Percentiles rank a stretch among this genome's conserved stretches.
Conservation (phyloP, 2,888 invertebrate species). For the Drosophila prostipennis region DNA sequence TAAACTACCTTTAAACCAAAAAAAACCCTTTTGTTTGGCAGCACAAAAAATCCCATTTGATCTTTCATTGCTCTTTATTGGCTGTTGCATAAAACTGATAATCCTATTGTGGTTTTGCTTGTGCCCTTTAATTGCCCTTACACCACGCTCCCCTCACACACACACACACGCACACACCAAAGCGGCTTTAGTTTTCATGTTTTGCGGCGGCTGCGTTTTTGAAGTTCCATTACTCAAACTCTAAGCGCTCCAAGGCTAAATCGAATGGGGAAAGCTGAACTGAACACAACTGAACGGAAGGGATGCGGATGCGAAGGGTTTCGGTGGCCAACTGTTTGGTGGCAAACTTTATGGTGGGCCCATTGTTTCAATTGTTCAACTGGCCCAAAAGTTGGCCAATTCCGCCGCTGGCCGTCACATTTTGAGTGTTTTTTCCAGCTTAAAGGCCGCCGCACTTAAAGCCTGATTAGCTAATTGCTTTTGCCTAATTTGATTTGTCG, state of each 20-base stretch:
- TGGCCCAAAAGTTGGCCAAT: conserved; percentile 52
- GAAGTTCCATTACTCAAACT: conserved; percentile 77
- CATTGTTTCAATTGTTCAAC: conserved; percentile 69
- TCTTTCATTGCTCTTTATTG: conserved; percentile 54
- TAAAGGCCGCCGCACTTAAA: conserved; percentile 42
- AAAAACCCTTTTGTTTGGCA: not conserved
- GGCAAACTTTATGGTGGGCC: conserved; percentile 44
- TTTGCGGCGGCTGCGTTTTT: conserved; percentile 73
- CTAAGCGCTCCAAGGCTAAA: conserved; percentile 33
- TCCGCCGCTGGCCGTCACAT: conserved; percentile 24
- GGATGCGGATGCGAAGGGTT: not conserved
- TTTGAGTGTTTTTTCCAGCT: conserved; percentile 34
- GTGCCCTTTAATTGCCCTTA: conserved; percentile 63
- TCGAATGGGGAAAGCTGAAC: not conserved
- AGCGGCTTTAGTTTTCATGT: conserved; percentile 67
- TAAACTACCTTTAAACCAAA: conserved; percentile 5
- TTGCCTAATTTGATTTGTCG: conserved; percentile 46
- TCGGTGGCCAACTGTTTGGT: conserved; percentile 47
- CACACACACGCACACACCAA: conserved; percentile 45
- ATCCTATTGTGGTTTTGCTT: conserved; percentile 74
- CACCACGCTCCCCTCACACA: conserved; percentile 15
- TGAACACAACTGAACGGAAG: not conserved
- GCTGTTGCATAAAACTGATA: conserved; percentile 58
- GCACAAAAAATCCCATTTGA: conserved; percentile 49
- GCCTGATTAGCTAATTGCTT: conserved; percentile 61